Percentiles rank a stretch among this genome's conserved stretches.
phyloP scores from a whole-genome alignment of 2,888 invertebrate genomes.

The Heliconius cydno region DNA sequence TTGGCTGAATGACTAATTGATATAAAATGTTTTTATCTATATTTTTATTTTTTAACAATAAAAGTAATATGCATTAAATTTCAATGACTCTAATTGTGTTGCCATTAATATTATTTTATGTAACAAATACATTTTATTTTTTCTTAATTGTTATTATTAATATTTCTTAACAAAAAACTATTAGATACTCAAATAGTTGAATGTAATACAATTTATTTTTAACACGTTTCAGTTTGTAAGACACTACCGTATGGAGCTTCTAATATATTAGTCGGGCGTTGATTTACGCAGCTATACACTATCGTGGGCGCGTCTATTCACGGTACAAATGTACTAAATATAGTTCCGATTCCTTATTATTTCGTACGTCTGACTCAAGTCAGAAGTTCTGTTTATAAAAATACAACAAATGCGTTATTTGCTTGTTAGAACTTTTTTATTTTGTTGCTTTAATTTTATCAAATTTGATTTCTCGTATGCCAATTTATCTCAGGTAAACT shows the following conservation, averaged over 20 bases:
- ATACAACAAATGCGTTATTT: conserved; percentile 46
- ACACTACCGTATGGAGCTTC: conserved; percentile 64
- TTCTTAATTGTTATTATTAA: background rate
- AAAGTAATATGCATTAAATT: background rate
- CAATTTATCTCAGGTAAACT: background rate
- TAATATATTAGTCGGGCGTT: conserved; percentile 79
- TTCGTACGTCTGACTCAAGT: conserved; percentile 73
- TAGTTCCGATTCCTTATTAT: conserved; percentile 81
- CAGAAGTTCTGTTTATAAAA: conserved; percentile 69
- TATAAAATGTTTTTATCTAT: background rate
- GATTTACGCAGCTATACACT: conserved; percentile 73
- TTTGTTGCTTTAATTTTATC: background rate
- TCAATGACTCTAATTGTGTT: background rate
- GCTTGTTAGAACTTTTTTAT: background rate
- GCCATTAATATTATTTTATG: background rate
- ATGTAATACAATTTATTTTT: conserved; percentile 35
- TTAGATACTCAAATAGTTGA: background rate
- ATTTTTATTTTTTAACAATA: background rate
- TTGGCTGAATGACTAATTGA: background rate
- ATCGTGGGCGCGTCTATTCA: conserved; percentile 80
- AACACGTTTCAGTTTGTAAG: conserved; percentile 37
- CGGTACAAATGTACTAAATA: conserved; percentile 81
- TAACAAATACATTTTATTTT: background rate
- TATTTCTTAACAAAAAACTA: background rate
- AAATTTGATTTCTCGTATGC: background rate